phyloP scores from a whole-genome alignment of 2,888 invertebrate genomes.

The Scotopteryx bipunctaria region DNA sequence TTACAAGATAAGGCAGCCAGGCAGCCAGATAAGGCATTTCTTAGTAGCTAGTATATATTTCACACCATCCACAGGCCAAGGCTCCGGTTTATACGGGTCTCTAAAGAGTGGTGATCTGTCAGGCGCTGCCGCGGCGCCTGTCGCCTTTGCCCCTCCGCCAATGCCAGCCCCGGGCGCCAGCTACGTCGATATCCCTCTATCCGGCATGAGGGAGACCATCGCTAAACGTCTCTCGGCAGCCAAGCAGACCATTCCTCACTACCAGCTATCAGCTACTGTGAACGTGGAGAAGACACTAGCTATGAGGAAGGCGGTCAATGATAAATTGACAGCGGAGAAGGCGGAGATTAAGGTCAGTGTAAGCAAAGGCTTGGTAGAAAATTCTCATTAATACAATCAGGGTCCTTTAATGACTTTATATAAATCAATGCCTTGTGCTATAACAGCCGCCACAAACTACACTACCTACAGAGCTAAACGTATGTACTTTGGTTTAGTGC shows the following conservation, averaged over 20 bases:
- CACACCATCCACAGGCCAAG: conserved; percentile 78
- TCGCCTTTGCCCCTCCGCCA: conserved; percentile 47
- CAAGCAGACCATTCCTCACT: conserved; percentile 98
- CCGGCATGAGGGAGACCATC: conserved; percentile 93
- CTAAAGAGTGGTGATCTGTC: conserved; percentile 91
- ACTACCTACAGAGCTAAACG: too few relatives aligned
- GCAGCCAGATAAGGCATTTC: too few relatives aligned
- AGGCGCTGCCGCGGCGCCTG: conserved; percentile 49
- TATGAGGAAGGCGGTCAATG: conserved; percentile 91
- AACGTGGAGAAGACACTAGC: conserved; percentile 91
- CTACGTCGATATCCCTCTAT: conserved; percentile 91
- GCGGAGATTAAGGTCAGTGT: conserved; percentile 82
- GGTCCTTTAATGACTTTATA: too few relatives aligned
- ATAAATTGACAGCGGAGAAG: conserved; percentile 89
- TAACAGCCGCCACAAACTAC: too few relatives aligned
- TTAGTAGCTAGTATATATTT: conserved; percentile 30
- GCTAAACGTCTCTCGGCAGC: conserved; percentile 94
- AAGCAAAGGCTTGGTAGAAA: too few relatives aligned
- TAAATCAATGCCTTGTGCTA: too few relatives aligned
- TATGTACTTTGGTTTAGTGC: too few relatives aligned
- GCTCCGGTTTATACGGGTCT: conserved; percentile 92
- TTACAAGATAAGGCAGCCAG: too few relatives aligned
- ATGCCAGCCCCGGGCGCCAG: conserved; percentile 75
- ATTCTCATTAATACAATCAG: too few relatives aligned
- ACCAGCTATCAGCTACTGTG: conserved; percentile 94